Evolutionary conservation across 2,888 invertebrate genomes (phyloP), one percentile per base, ranked within the genome.

Genomic region (Myopa testacea): DNA sequence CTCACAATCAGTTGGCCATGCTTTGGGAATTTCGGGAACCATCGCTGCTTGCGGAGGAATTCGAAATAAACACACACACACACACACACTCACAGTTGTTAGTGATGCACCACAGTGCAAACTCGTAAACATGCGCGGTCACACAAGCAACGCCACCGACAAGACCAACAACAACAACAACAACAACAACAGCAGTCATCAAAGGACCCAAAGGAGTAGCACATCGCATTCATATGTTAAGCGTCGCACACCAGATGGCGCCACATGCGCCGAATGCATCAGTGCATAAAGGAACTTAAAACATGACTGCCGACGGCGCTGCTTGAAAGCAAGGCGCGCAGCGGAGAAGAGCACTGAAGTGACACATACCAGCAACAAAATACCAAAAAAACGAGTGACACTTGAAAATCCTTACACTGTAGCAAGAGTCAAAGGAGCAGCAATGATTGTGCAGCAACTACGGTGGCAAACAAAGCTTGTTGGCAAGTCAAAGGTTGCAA

Each of bases 141-240:
- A 10, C 6, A 71, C 34, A 52, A 71, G 58, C 71, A 71, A 58
- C 55, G 26, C 26, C 26, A 26, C 26, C 26, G 26, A 26, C 26
- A 26, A 26, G 52, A 10, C 5, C 10, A 37, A 55, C 26, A 55
- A 8, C 70, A 8, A 50, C 14, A 19, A 37, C 55, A 34, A 37
- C 52, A 55, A 8, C 70, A 8, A 50, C 14, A 19, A 37, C 55
- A 34, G 14, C 52, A 60, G 40, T 10, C 60, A 55, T 14, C 72
- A 40, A 60, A 62, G 72, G 40, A 72, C n/a, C 37, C 72, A 38
- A 60, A n/a, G 50, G 50, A 40, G 50, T 45, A n/a, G 10, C 63
- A 63, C 38, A 12, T 72, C 38, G 72, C 72, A 40, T 72, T 72
- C 72, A 72, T 72, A 52, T 72, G 72, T 72, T 72, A 72, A 72